These are phyloP conservation scores for Heteronetta atricapilla DNA, from an alignment of 2,113 vertebrate genomes.

Conservation along the genomic window DNA sequence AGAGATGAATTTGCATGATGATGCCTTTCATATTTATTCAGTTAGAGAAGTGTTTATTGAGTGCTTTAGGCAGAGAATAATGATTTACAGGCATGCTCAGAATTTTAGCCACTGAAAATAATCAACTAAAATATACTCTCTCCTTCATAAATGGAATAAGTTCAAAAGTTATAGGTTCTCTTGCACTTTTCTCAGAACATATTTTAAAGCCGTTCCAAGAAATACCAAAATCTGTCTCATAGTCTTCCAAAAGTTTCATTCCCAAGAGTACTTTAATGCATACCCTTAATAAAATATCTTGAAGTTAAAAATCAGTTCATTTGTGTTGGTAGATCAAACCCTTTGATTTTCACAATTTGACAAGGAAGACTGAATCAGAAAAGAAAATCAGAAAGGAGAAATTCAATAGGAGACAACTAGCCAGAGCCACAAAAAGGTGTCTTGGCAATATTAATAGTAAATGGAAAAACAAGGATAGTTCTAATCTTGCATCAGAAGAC, in stretches of 20 bases:
- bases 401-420: background rate
- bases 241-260: background rate
- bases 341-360: background rate
- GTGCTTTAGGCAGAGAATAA: background rate
- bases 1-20: background rate
- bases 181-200: background rate
- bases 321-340: background rate
- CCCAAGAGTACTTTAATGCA: background rate
- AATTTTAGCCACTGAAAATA: background rate
- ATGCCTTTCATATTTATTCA: constrained; percentile 33
- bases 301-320: background rate
- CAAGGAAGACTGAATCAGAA: background rate
- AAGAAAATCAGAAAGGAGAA: background rate
- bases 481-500: background rate
- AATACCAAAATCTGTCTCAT: background rate
- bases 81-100: background rate
- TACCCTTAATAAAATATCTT: background rate
- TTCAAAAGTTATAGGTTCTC: background rate
- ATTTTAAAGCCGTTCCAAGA: background rate
- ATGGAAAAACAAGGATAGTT: background rate
- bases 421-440: background rate
- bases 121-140: background rate
- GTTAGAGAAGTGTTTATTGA: constrained; percentile 6
- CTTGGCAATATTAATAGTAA: background rate
- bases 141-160: background rate